A percentile compares a stretch with the other conserved stretches of the same genome.
These are phyloP conservation scores for Zoanthus gigantus DNA, from an alignment of 92 coral and sea anemone genomes.

Conservation along the genomic window DNA sequence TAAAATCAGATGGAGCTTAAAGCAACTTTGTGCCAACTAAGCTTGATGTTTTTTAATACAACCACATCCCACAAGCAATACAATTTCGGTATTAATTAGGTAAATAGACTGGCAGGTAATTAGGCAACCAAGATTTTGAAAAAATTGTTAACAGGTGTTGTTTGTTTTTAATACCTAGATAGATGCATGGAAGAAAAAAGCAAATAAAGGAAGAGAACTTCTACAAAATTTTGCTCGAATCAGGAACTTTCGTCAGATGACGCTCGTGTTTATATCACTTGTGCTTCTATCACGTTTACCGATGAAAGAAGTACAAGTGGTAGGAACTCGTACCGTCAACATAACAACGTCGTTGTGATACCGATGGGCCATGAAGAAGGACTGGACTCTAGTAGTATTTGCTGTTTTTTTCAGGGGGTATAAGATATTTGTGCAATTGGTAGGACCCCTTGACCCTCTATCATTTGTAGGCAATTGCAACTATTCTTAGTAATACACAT, in stretches of 20 bases:
- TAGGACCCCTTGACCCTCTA: not conserved
- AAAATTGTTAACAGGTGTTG: no score
- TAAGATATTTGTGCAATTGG: not conserved
- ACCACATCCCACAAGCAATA: no score
- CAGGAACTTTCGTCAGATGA: not conserved
- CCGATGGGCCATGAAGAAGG: not conserved
- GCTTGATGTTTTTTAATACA: no score
- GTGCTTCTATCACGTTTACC: constrained; percentile 86
- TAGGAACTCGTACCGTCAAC: constrained; percentile 69
- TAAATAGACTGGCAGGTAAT: no score
- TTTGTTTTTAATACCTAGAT: no score
- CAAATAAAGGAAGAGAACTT: not conserved
- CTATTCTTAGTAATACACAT: no score
- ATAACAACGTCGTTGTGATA: not conserved
- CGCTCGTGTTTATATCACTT: constrained; percentile 85
- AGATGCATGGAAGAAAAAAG: no score
- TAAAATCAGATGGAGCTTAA: no score
- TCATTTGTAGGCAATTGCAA: no score
- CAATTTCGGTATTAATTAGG: no score
- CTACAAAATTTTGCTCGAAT: not conserved
- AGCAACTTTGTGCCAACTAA: no score
- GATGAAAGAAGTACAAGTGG: constrained; percentile 99
- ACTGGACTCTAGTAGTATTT: not conserved
- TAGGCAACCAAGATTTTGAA: no score
- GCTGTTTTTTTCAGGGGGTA: not conserved